Evolutionary conservation across 2,797 vertebrate species (phyloP), one percentile per base, ranked within the genome.

Genomic region (Galago senegalensis): DNA sequence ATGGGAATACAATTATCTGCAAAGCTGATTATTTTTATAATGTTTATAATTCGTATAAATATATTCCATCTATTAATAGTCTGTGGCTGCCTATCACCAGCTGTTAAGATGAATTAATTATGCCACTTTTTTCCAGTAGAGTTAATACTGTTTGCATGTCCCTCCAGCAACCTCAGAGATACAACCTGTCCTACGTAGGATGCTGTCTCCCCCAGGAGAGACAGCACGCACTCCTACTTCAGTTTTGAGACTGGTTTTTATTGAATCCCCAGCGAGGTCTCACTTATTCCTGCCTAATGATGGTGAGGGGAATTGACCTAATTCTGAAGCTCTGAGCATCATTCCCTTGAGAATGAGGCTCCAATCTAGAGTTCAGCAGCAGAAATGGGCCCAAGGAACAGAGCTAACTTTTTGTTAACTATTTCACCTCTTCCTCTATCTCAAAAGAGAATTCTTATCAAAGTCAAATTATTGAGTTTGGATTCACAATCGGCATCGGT

Each of bases 301-400:
- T 87, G 86, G 49, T 95, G 89, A 84, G 87, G 84, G 91, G 91
- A 89, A 87, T 72, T 96, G 96, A 97, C 97, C 96, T 90, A 97
- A 14, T 98, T 98, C 83, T 46, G 67, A 96, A 91, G 75, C 82
- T 88, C 60, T 96, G 87, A 96, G 73, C 77, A 95, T 76, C 37
- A 67, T 91, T 95, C 96, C 58, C 91, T 89, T 76, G 94, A 93
- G 96, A 87, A 92, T 31, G 18, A 67, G 18, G 0, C 73, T 91
- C 77, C 37, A 63, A 29, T 89, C 67, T 89, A 76, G 53, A 79
- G 82, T 93, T 46, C 29, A 46, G 43, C 84, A 82, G 72, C 43
- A 49, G 58, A 97, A 89, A 95, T 27, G 16, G 76, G 69, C 88
- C 84, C 63, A 84, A 31, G 29, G 84, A 69, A 1, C 43, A 96